A percentile compares a stretch with the other conserved stretches of the same genome.
These are phyloP conservation scores for Brachyistius frenatus DNA, from an alignment of 2,113 vertebrate genomes.

Conservation along the genomic window DNA sequence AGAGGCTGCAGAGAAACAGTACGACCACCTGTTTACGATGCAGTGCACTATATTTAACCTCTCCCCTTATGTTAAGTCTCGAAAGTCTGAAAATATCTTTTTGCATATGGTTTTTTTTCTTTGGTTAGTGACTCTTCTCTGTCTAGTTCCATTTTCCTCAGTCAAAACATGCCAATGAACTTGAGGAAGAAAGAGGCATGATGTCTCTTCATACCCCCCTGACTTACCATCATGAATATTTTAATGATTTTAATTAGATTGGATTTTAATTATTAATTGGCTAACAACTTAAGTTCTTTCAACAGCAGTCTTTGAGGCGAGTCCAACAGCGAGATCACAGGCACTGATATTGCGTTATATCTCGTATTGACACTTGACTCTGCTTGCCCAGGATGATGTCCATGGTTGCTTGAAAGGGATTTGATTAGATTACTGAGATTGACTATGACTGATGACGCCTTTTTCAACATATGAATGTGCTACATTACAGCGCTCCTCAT, in stretches of 20 bases:
- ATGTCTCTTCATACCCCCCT: too few relatives aligned
- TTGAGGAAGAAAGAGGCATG: too few relatives aligned
- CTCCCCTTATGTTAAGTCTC: background rate
- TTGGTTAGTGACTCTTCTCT: too few relatives aligned
- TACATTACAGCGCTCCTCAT: conserved; percentile 15
- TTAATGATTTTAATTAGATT: too few relatives aligned
- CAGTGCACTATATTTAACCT: background rate
- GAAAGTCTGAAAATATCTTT: background rate
- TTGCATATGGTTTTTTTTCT: too few relatives aligned
- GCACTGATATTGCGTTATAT: background rate
- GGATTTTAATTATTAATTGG: too few relatives aligned
- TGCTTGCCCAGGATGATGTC: conserved; percentile 4
- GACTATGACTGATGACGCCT: conserved; percentile 3
- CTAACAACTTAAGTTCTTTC: background rate
- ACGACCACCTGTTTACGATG: background rate
- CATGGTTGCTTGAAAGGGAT: conserved; percentile 11
- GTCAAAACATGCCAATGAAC: too few relatives aligned
- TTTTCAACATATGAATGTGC: conserved; percentile 16
- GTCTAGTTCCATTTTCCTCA: too few relatives aligned
- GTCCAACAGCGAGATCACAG: background rate
- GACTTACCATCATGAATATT: too few relatives aligned
- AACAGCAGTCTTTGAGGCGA: background rate
- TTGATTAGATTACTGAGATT: conserved; percentile 11
- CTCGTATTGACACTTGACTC: background rate
- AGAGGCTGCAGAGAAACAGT: background rate